phyloP scores from a whole-genome alignment of 2,888 invertebrate species.

The Palloptera scutellata region DNA sequence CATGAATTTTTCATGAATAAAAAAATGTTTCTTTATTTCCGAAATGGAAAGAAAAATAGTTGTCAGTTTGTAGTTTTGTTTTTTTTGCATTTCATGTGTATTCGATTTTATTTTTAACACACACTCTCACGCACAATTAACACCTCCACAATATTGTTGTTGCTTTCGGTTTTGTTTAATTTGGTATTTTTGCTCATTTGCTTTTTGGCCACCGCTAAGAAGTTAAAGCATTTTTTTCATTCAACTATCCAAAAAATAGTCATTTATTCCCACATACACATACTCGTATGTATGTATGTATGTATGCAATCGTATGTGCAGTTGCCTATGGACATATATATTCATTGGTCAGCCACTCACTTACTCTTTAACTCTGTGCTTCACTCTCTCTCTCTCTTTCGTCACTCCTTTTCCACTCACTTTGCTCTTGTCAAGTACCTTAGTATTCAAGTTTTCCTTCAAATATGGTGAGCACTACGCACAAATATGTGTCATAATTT shows the following conservation, averaged over 20 bases:
- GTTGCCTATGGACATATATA: background rate
- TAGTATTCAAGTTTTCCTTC: background rate
- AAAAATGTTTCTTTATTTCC: background rate
- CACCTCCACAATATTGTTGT: conserved; percentile 34
- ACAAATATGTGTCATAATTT: conserved; percentile 58
- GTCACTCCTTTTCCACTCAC: no score
- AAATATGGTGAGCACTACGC: conserved; percentile 10
- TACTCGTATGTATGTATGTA: conserved; percentile 13
- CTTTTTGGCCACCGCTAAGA: background rate
- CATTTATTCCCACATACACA: conserved; percentile 13
- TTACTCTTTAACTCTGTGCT: background rate
- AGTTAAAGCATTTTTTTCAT: background rate
- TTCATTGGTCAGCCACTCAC: background rate
- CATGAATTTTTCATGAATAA: background rate
- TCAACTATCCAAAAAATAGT: conserved; percentile 9
- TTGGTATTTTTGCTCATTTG: background rate
- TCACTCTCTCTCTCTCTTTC: background rate
- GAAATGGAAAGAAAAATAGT: no score
- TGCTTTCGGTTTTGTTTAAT: background rate
- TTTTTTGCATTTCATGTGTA: no score
- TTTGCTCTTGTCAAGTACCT: background rate
- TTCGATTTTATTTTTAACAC: background rate
- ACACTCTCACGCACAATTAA: conserved; percentile 34
- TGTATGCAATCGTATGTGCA: background rate
- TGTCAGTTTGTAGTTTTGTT: no score